Evolutionary conservation across 2,113 vertebrate species (phyloP).

Genomic region (Tachysurus vachellii): DNA sequence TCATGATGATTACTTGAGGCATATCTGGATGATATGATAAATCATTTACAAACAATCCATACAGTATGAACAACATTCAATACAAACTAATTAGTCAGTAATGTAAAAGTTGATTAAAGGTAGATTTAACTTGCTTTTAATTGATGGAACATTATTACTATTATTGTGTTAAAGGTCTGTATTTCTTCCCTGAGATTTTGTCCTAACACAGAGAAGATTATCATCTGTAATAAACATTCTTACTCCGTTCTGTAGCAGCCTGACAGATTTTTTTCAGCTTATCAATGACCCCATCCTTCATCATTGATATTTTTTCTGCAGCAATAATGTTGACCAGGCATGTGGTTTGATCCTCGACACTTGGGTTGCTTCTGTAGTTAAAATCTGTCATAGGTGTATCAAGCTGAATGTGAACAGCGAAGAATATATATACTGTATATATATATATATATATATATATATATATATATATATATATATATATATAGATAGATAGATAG

Average conservation of each 20-base stretch:
- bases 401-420: background rate
- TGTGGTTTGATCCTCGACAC: background rate
- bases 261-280: background rate
- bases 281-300: background rate
- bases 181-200: too few relatives aligned
- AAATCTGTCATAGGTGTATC: background rate
- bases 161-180: too few relatives aligned
- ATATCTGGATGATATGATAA: background rate
- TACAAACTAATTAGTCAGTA: background rate
- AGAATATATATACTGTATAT: background rate
- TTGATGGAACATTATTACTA: too few relatives aligned
- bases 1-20: constrained; percentile 32
- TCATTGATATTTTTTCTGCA: background rate
- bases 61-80: background rate
- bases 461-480: too few relatives aligned
- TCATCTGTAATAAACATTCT: background rate
- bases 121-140: background rate
- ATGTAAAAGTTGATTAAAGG: too few relatives aligned
- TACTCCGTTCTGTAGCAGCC: background rate
- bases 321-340: constrained; percentile 38
- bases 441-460: too few relatives aligned
- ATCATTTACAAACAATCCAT: background rate
- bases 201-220: too few relatives aligned
- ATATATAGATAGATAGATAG: too few relatives aligned
- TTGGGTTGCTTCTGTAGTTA: background rate